Evolutionary conservation across 1,140 invertebrate genomes (phyloP).

Genomic region (Drosophila virilis): DNA sequence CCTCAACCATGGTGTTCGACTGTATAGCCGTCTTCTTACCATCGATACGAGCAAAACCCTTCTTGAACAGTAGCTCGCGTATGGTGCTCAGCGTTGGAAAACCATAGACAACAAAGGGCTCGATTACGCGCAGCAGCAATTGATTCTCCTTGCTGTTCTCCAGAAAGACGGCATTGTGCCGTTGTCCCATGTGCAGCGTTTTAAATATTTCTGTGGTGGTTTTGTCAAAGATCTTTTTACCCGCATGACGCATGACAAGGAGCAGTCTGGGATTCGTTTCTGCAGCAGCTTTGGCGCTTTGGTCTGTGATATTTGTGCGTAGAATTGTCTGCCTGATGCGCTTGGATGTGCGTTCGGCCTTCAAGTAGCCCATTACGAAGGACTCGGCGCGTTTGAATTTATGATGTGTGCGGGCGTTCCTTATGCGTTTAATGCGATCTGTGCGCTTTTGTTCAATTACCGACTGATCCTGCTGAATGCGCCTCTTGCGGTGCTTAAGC

Average conservation of each 20-base stretch:
- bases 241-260: constrained; percentile 79
- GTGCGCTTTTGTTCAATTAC: constrained; percentile 67
- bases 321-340: constrained; percentile 73
- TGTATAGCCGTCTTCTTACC: constrained; percentile 78
- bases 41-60: constrained; percentile 76
- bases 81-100: constrained; percentile 71
- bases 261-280: constrained; percentile 72
- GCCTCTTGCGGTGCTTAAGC: constrained; percentile 77
- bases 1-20: constrained; percentile 80
- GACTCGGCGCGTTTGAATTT: constrained; percentile 80
- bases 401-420: constrained; percentile 56
- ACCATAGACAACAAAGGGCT: constrained; percentile 80
- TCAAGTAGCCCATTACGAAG: constrained; percentile 79
- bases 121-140: constrained; percentile 76
- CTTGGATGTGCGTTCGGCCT: constrained; percentile 77
- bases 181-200: constrained; percentile 55
- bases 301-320: constrained; percentile 64
- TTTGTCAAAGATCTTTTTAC: constrained; percentile 78
- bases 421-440: constrained; percentile 59
- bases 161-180: constrained; percentile 78
- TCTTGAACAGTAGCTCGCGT: constrained; percentile 81
- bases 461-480: constrained; percentile 75
- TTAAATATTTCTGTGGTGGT: constrained; percentile 74
- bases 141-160: constrained; percentile 78
- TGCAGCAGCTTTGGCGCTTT: constrained; percentile 51